Percentiles rank a stretch among this genome's conserved stretches.
These are phyloP conservation scores for Cheilosia pagana DNA, from an alignment of 2,888 invertebrate genomes.

Conservation along the genomic window DNA sequence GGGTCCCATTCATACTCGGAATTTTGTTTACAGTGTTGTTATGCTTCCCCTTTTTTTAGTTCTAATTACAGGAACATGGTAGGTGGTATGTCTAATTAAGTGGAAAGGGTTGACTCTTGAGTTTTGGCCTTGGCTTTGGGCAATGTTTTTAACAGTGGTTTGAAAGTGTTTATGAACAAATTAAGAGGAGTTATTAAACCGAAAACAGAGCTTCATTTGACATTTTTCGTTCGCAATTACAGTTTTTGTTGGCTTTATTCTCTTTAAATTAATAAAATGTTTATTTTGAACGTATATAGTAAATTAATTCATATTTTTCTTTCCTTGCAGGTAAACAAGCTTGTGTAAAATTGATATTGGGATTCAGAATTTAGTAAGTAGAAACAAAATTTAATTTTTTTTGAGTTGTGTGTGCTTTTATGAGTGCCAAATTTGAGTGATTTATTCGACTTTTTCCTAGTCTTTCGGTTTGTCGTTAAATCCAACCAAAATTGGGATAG, in stretches of 20 bases:
- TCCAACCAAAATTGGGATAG: too few relatives aligned
- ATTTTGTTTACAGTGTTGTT: slow-evolving; percentile 4
- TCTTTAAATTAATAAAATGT: neutral
- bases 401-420: too few relatives aligned
- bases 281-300: too few relatives aligned
- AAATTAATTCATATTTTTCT: neutral
- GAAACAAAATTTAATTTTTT: too few relatives aligned
- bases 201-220: neutral
- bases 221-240: neutral
- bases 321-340: neutral
- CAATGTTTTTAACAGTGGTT: neutral
- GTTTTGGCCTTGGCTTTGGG: slow-evolving; percentile 32
- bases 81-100: slow-evolving; percentile 4
- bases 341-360: neutral
- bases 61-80: neutral
- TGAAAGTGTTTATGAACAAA: slow-evolving; percentile 7
- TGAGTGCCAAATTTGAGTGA: too few relatives aligned
- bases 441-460: too few relatives aligned
- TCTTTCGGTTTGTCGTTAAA: too few relatives aligned
- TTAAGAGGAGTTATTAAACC: neutral
- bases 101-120: neutral
- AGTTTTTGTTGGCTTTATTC: neutral
- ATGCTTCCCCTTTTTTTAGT: slow-evolving; percentile 13
- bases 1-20: slow-evolving; percentile 28
- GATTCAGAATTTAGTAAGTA: too few relatives aligned